phyloP scores from a whole-genome alignment of 2,113 vertebrate genomes.

The Trinectes maculatus region DNA sequence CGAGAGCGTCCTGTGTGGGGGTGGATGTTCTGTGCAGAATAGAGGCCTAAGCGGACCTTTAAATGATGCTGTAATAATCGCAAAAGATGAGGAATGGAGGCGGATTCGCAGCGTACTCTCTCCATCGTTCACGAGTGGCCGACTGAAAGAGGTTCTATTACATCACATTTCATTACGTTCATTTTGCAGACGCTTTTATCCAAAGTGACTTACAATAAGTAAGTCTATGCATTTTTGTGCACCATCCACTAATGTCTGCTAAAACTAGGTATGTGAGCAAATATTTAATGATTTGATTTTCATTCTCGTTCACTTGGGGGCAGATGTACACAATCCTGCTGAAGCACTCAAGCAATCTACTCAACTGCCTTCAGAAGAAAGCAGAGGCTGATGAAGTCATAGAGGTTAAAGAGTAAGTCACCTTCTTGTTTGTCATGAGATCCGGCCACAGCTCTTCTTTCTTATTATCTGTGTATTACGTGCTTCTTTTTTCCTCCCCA shows the following conservation, averaged over 20 bases:
- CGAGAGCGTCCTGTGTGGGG: not conserved
- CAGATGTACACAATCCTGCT: slow-evolving; percentile 87
- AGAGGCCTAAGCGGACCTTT: slow-evolving; percentile 67
- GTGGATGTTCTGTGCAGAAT: slow-evolving; percentile 56
- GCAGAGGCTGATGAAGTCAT: slow-evolving; percentile 52
- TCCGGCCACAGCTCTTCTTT: no score
- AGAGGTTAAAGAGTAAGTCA: slow-evolving; percentile 83
- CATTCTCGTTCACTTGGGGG: not conserved
- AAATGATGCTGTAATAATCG: slow-evolving; percentile 36
- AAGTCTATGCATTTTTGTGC: no score
- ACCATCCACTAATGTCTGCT: not conserved
- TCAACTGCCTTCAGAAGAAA: slow-evolving; percentile 71
- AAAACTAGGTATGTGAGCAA: not conserved
- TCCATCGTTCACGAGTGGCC: slow-evolving; percentile 87
- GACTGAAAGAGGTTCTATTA: slow-evolving; percentile 89
- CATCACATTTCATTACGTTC: no score
- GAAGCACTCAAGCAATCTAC: slow-evolving; percentile 77
- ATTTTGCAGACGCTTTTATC: no score
- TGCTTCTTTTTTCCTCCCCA: slow-evolving; percentile 23
- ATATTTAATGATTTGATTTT: not conserved
- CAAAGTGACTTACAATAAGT: no score
- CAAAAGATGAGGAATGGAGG: slow-evolving; percentile 85
- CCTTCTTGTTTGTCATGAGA: not conserved
- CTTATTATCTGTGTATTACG: no score
- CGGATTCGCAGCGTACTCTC: slow-evolving; percentile 84